Evolutionary conservation across 2,797 vertebrate genomes (phyloP).

Genomic region (Crypturellus tataupa): DNA sequence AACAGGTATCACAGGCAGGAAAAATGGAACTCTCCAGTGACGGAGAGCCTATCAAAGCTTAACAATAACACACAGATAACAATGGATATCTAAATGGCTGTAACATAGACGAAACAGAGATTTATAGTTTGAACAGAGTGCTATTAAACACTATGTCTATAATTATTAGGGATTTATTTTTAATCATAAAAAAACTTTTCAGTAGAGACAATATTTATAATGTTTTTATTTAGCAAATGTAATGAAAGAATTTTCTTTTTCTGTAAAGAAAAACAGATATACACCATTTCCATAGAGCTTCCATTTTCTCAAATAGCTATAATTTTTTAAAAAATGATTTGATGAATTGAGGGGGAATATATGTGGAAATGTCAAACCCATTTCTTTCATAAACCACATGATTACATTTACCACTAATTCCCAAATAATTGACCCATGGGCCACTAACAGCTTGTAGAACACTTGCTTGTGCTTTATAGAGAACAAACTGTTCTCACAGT

Average conservation of each 20-base stretch:
- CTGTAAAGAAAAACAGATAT: constrained; percentile 60
- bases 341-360: constrained; percentile 55
- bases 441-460: constrained; percentile 48
- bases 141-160: background rate
- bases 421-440: constrained; percentile 40
- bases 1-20: background rate
- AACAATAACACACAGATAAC: background rate
- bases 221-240: constrained; percentile 83
- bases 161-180: background rate
- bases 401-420: constrained; percentile 48
- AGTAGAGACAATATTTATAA: constrained; percentile 50
- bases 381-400: constrained; percentile 51
- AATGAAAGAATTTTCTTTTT: constrained; percentile 64
- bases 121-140: background rate
- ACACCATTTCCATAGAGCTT: constrained; percentile 28
- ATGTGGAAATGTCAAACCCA: constrained; percentile 21
- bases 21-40: background rate
- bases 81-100: background rate
- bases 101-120: background rate
- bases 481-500: constrained; percentile 20
- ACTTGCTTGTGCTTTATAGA: constrained; percentile 47
- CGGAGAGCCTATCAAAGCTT: background rate
- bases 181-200: constrained; percentile 28
- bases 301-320: background rate
- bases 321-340: constrained; percentile 44